Percentiles rank a stretch among this genome's conserved stretches.
These are phyloP conservation scores for Cosmia pyralina DNA, from an alignment of 2,888 invertebrate species.

Conservation along the genomic window DNA sequence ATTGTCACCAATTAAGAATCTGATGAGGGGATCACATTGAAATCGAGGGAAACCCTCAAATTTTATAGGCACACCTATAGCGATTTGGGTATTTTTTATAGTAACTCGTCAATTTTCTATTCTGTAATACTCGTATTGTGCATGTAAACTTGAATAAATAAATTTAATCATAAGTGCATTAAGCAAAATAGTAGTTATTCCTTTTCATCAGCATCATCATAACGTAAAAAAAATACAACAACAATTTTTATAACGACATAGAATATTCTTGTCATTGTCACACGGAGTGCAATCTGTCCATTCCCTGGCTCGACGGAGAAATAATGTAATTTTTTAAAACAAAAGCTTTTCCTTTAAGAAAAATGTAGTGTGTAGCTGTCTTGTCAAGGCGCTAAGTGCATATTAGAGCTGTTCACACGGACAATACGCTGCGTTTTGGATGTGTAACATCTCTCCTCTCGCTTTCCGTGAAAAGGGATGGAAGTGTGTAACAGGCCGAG, in stretches of 20 bases:
- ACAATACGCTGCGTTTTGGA: conserved; percentile 22
- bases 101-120: no score
- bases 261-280: conserved; percentile 48
- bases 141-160: not conserved
- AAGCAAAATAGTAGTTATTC: not conserved
- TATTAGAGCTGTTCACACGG: conserved; percentile 53
- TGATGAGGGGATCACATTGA: no score
- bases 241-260: conserved; percentile 15
- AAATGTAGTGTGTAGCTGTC: conserved; percentile 59
- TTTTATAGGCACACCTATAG: no score
- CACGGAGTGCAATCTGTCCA: conserved; percentile 54
- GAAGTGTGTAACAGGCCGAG: no score
- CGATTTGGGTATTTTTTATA: no score
- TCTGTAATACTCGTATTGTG: not conserved
- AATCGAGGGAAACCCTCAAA: no score
- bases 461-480: no score
- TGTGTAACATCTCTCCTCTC: no score
- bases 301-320: conserved; percentile 51
- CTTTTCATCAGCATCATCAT: not conserved
- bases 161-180: not conserved
- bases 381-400: conserved; percentile 67
- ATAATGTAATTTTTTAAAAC: conserved; percentile 66
- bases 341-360: conserved; percentile 65
- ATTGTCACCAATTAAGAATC: no score
- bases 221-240: not conserved